Evolutionary conservation across 2,797 vertebrate genomes (phyloP), one percentile per base, ranked within the genome.

Genomic region (Melanotaenia maccullochi): DNA sequence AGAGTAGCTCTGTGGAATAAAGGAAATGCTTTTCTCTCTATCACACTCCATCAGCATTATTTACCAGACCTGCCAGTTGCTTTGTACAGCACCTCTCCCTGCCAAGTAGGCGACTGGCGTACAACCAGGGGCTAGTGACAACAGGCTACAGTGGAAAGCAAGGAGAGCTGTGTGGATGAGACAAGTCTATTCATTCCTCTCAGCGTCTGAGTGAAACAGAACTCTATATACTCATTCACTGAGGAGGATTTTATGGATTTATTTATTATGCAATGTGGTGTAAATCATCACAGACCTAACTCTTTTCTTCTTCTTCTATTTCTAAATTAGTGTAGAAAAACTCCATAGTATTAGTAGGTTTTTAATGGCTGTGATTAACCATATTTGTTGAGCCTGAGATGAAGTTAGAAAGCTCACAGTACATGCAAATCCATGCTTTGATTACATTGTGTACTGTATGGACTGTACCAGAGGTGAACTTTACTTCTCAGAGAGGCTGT

Each of bases 41-140:
- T 93, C 87, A 79, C 87, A 90, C 92, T 94, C 93, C 87, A 93
- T 94, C 91, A 92, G 90, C 91, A 92, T 92, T 93, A 90, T 94
- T 94, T 92, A 92, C 88, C 92, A 90, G 92, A 91, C 88, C 93
- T 94, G 93, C 93, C 93, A 94, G 91, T 92, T 93, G 93, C 94
- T 94, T 93, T 94, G 92, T 91, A 90, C 91, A 88, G 87, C 92
- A 89, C 91, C 89, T 92, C 87, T 89, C 87, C 79, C 92, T 94
- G 94, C 94, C 93, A 95, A 95, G 93, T 93, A 93, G 93, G 93
- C 93, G 87, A 94, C 88, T 95, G 94, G 94, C 94, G 74, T 76
- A 58, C 84, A 73, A 93, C 93, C 93, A 94, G 91, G 89, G 93
- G 92, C 92, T 89, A 93, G 92, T 92, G 93, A 94, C 93, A 94